These are phyloP conservation scores for Guaruba guarouba DNA, from an alignment of 2,113 vertebrate genomes.

Conservation along the genomic window DNA sequence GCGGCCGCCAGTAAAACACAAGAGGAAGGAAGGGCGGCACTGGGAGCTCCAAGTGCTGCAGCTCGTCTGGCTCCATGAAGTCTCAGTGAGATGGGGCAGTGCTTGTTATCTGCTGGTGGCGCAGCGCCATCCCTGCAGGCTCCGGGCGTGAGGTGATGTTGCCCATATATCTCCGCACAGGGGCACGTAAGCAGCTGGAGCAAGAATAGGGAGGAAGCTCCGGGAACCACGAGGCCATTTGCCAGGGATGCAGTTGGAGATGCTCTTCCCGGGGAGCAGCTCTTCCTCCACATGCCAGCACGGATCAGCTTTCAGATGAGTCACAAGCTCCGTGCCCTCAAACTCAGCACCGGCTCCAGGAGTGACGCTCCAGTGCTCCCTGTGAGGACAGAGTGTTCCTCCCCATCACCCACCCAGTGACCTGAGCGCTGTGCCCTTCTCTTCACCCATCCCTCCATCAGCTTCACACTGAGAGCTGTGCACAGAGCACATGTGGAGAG, in stretches of 20 bases:
- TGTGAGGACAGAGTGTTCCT: rapidly evolving
- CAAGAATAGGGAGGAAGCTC: neutral
- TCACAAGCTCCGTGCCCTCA: neutral
- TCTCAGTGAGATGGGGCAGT: neutral
- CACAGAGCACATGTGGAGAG: neutral
- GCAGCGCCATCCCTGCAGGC: neutral
- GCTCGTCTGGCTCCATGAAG: neutral
- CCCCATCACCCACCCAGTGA: neutral
- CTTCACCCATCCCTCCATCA: neutral
- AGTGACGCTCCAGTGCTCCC: rapidly evolving
- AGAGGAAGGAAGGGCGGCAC: conserved; percentile 43
- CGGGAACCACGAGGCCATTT: neutral
- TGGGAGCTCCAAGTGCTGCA: neutral
- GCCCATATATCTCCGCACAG: rapidly evolving
- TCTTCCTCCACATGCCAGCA: neutral
- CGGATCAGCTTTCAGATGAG: neutral
- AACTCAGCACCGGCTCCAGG: neutral
- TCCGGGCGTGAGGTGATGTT: rapidly evolving
- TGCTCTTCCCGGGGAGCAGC: neutral
- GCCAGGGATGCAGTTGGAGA: neutral
- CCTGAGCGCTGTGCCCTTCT: neutral
- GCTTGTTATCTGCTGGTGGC: neutral
- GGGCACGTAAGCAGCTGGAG: neutral
- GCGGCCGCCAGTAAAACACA: neutral
- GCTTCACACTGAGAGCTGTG: rapidly evolving